phyloP scores from a whole-genome alignment of 2,113 vertebrate species.

The Odocoileus virginianus region DNA sequence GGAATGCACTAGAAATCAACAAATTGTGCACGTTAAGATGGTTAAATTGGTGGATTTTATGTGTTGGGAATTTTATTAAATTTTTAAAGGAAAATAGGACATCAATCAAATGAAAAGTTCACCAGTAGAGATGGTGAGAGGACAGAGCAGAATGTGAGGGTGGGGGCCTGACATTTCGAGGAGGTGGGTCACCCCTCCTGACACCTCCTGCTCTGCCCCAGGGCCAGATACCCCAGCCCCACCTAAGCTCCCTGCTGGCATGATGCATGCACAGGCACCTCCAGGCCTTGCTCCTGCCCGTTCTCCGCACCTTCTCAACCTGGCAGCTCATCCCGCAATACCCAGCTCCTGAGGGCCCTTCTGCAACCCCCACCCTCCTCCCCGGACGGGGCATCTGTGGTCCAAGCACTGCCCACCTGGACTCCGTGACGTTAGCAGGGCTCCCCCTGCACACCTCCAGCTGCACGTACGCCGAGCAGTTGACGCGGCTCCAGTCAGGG shows the following conservation, averaged over 20 bases:
- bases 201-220: background rate
- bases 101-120: background rate
- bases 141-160: background rate
- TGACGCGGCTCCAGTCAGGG: slow-evolving; percentile 84
- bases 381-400: background rate
- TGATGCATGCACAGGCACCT: background rate
- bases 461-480: slow-evolving; percentile 86
- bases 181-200: background rate
- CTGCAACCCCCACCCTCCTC: background rate
- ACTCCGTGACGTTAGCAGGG: slow-evolving; percentile 84
- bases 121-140: background rate
- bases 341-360: background rate
- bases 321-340: background rate
- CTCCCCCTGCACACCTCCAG: slow-evolving; percentile 88
- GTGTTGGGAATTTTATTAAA: background rate
- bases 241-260: rapidly evolving
- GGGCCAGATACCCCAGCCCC: background rate
- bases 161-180: background rate
- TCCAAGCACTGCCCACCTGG: slow-evolving; percentile 83
- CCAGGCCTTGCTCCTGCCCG: background rate
- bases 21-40: background rate
- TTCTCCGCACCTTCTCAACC: background rate
- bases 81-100: background rate
- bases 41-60: background rate
- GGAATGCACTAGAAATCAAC: background rate